Conservation (phyloP, 2,888 invertebrate species). For the Isotomurus palustris region DNA sequence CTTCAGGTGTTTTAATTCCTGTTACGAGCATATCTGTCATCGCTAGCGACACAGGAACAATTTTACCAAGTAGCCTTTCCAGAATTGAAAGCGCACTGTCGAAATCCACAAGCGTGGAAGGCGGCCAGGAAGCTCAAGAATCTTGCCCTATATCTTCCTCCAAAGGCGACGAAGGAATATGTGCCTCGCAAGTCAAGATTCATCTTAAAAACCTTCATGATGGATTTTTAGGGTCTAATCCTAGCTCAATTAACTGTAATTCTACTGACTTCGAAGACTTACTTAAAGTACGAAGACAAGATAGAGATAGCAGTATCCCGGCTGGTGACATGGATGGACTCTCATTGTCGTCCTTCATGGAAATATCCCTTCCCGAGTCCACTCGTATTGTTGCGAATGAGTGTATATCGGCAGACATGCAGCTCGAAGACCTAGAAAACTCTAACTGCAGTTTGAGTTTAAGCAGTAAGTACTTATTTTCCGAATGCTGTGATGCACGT, state of each 20-base stretch:
- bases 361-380: conserved; percentile 45
- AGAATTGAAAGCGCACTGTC: not conserved
- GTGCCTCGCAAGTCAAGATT: too few species aligned
- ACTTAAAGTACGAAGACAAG: conserved; percentile 6
- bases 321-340: conserved; percentile 33
- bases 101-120: not conserved
- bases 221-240: not conserved
- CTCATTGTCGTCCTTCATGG: conserved; percentile 45
- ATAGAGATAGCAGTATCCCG: conserved; percentile 2
- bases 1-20: conserved; percentile 12
- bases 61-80: not conserved
- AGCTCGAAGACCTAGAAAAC: conserved; percentile 35
- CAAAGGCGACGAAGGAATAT: too few species aligned
- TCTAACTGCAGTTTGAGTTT: conserved; percentile 36
- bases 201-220: too few species aligned
- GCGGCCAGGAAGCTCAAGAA: too few species aligned
- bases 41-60: not conserved
- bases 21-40: conserved; percentile 21
- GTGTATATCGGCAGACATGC: conserved; percentile 28
- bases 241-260: not conserved
- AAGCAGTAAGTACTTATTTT: conserved; percentile 19
- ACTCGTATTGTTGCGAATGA: conserved; percentile 36
- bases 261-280: conserved; percentile 22
- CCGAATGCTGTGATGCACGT: not conserved
- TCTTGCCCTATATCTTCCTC: too few species aligned